Base-by-base conservation (phyloP, 2,113 vertebrate species). In the Hypocryptadius cinnamomeus region DNA sequence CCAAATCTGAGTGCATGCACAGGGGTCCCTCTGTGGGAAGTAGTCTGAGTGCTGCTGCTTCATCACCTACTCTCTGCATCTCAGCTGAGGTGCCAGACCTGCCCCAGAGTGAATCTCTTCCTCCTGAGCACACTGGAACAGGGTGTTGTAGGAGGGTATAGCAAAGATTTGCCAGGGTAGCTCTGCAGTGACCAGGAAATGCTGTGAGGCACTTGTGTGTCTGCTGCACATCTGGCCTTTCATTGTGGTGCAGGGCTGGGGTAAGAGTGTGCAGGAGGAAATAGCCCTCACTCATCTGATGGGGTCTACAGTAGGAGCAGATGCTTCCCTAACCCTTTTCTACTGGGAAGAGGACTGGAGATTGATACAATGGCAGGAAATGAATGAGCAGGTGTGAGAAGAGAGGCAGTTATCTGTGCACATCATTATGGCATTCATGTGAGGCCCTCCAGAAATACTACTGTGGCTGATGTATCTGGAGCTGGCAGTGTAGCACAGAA, bases 321-420 rank as follows among this genome's bases (percentile, higher is more conserved):
- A 72, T 80, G 85, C 72, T 94, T 95, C 79, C 90, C 79, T 87
- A 35, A 39, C 11, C 7, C 21, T 61, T 59, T 35, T 71, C 73
- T 74, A 3, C 25, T 64, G 76, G 47, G 64, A 71, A 68, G 28
- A 19, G 53, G 37, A 24, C 40, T 87, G 40, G 69, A 70, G 56
- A 11, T 80, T 57, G 65, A 72, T 87, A 88, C 89, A 93, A 94
- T 91, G 48, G 45, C 56, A 91, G 91, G 91, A 96, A 96, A 57
- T 65, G 23, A 64, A 45, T 45, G 53, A 48, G 44, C 51, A 92
- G 64, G 60, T 85, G 68, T 83, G 85, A 89, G 74, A 76, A 92
- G 63, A 95, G 73, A 70, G 51, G n/a, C 39, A 40, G 3, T 54
- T 85, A 51, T 72, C 71, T 64, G 9, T 74, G 16, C 18, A 57